Base-by-base conservation (phyloP, 1,140 invertebrate species). In the Trissolcus basalis region DNA sequence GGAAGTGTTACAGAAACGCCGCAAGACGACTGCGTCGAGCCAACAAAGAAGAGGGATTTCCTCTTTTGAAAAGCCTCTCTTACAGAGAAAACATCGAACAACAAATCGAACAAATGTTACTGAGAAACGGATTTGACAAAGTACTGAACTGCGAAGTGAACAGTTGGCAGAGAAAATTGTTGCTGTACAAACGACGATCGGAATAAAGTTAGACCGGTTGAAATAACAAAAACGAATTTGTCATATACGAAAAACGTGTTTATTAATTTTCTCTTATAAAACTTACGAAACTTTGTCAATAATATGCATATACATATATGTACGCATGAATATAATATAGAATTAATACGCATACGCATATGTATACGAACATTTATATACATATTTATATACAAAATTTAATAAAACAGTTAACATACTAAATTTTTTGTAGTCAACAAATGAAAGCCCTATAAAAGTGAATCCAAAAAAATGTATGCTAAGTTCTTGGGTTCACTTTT, bases 1-100 rank as follows among this genome's bases (percentile, higher is more conserved):
- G 94, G 94, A 94, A 93, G 79, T 95, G 94, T 80, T 95, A 95
- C 69, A 90, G 89, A 83, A 92, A 90, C 58, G 94, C 94, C 0
- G 90, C 92, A 10, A 91, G 92, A 78, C 89, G 94, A 74, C 81
- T 95, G 67, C 92, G 92, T 77, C 89, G 90, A 76, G 87, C 90
- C 13, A 90, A 91, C 0, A 84, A 87, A 43, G 82, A 76, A 4
- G 84, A 86, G 11, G n/a, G n/a, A n/a, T 95, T 95, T 84, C 90
- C 91, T 0, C 71, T 91, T 5, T 91, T 92, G 77, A 80, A 89
- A 47, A 69, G 78, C 12, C 83, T 94, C 4, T 87, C 91, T 81
- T 90, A 92, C 77, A 90, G 89, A 67, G 86, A 89, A n/a, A 87
- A 92, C 80, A 87, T 94, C 16, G 90, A 91, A 12, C 48, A 80